A percentile compares a stretch with the other conserved stretches of the same genome.
Conservation (phyloP, 1,140 invertebrate genomes). For the Magallana gigas region DNA sequence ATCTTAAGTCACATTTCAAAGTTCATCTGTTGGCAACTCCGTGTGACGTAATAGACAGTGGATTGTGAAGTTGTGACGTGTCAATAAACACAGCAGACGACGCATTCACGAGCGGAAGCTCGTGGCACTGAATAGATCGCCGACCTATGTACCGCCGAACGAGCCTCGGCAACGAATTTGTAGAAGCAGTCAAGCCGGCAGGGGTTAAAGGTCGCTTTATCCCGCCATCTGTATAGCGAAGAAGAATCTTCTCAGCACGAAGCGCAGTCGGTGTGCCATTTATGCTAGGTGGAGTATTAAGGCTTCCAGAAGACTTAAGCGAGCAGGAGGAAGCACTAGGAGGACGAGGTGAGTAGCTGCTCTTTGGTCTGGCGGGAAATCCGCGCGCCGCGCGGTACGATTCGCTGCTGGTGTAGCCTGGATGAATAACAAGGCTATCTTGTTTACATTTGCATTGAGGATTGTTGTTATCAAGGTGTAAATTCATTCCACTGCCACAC, state of each 20-base stretch:
- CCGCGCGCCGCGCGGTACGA: conserved; percentile 53
- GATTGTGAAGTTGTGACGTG: conserved; percentile 63
- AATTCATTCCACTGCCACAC: conserved; percentile 73
- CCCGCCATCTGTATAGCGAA: conserved; percentile 63
- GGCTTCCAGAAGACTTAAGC: conserved; percentile 6
- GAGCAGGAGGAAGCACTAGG: conserved; percentile 55
- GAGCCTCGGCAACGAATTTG: conserved; percentile 59
- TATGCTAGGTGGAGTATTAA: conserved; percentile 37
- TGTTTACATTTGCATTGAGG: conserved; percentile 72
- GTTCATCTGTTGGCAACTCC: conserved; percentile 49
- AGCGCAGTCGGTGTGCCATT: conserved; percentile 20
- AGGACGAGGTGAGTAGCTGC: conserved; percentile 60
- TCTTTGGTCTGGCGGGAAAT: conserved; percentile 57
- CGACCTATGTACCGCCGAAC: conserved; percentile 64
- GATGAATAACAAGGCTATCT: conserved; percentile 66
- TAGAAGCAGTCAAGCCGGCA: background rate
- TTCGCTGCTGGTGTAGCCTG: conserved; percentile 43
- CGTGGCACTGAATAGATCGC: conserved; percentile 62
- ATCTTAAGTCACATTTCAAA: background rate
- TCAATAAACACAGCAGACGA: conserved; percentile 62
- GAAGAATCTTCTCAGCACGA: conserved; percentile 58
- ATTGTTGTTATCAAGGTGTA: conserved; percentile 69
- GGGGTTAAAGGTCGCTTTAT: conserved; percentile 63
- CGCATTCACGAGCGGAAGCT: conserved; percentile 46
- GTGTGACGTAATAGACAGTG: conserved; percentile 63